These are phyloP conservation scores for Scaeva pyrastri DNA, from an alignment of 2,888 invertebrate genomes.

Conservation along the genomic window DNA sequence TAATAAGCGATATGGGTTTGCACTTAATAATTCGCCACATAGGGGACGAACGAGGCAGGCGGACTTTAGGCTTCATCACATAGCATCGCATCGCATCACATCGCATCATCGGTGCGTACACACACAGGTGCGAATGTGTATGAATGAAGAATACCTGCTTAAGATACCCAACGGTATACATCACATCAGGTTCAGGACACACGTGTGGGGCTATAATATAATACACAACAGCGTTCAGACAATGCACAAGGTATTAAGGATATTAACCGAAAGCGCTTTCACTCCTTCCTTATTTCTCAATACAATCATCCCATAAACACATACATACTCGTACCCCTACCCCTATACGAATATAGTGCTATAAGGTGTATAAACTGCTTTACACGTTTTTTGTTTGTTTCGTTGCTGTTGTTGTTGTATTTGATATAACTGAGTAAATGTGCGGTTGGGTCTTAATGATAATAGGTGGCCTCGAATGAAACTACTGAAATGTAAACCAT, in stretches of 20 bases:
- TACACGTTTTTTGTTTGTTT: conserved; percentile 24
- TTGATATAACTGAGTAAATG: not conserved
- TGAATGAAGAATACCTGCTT: conserved; percentile 69
- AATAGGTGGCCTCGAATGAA: conserved; percentile 52
- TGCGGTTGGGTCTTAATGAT: conserved; percentile 58
- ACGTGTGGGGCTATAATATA: conserved; percentile 66
- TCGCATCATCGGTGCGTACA: no score
- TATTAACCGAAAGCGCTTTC: conserved; percentile 63
- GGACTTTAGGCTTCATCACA: no score
- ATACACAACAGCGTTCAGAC: conserved; percentile 63
- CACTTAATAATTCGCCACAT: conserved; percentile 74
- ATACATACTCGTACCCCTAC: no score
- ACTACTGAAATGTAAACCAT: conserved; percentile 58
- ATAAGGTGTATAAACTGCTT: conserved; percentile 27
- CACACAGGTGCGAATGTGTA: conserved; percentile 9
- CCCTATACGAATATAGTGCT: no score
- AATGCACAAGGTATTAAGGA: conserved; percentile 70
- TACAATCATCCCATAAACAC: conserved; percentile 36
- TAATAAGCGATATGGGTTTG: conserved; percentile 45
- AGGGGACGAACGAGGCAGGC: conserved; percentile 40
- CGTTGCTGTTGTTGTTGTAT: not conserved
- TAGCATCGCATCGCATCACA: conserved; percentile 24
- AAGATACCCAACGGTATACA: conserved; percentile 49
- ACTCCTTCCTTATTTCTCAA: conserved; percentile 1
- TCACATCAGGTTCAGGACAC: conserved; percentile 29